A percentile compares a stretch with the other conserved stretches of the same genome.
phyloP scores from a whole-genome alignment of 2,888 invertebrate genomes.

The Hemaris fuciformis region DNA sequence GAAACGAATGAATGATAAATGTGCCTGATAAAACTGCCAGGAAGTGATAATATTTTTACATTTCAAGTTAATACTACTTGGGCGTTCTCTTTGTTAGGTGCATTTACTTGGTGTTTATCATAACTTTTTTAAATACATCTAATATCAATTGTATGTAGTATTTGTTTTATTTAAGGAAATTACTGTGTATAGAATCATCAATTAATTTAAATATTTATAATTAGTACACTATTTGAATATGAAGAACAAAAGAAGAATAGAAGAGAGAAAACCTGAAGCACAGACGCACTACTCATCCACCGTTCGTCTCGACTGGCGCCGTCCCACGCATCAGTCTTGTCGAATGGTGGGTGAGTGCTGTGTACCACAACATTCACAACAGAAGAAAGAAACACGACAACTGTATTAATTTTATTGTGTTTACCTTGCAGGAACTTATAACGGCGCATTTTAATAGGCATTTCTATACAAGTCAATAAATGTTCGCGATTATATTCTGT shows the following conservation, averaged over 20 bases:
- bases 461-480: too few species aligned
- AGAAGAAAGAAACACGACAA: conserved; percentile 23
- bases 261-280: conserved; percentile 27
- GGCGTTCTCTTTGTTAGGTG: background rate
- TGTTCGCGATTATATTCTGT: too few species aligned
- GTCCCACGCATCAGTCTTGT: conserved; percentile 70
- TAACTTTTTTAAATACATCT: too few species aligned
- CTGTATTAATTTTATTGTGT: background rate
- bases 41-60: background rate
- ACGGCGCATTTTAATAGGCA: too few species aligned
- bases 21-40: background rate
- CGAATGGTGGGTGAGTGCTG: conserved; percentile 75
- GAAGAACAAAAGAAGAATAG: conserved; percentile 11
- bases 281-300: conserved; percentile 42
- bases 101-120: too few species aligned
- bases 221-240: too few species aligned
- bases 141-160: too few species aligned
- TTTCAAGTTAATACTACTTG: background rate
- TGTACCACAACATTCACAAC: conserved; percentile 31
- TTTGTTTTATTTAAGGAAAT: too few species aligned
- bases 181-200: too few species aligned
- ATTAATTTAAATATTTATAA: too few species aligned
- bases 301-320: conserved; percentile 68
- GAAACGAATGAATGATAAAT: background rate
- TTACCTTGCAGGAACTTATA: too few species aligned